Evolutionary conservation across 2,888 invertebrate species (phyloP).

Genomic region (Cheilosia soror): DNA sequence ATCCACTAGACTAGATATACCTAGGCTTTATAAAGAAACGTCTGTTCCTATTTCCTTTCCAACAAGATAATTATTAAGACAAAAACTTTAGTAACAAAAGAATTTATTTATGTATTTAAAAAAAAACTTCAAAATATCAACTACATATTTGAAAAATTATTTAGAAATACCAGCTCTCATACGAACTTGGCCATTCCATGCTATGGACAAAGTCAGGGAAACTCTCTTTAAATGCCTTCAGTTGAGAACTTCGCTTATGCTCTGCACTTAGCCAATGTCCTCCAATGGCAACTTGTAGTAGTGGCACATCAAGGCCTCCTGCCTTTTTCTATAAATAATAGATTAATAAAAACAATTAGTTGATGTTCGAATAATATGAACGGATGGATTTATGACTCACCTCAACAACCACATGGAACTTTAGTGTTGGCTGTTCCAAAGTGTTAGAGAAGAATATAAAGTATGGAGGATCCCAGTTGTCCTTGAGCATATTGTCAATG

Average conservation of each 20-base stretch:
- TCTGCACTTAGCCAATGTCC: conserved; percentile 85
- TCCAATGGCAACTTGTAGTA: conserved; percentile 84
- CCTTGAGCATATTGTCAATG: conserved; percentile 78
- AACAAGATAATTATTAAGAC: too few species aligned
- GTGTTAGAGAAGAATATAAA: conserved; percentile 81
- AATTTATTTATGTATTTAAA: not conserved
- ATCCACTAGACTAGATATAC: too few species aligned
- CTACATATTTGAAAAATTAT: not conserved
- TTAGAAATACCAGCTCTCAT: conserved; percentile 10
- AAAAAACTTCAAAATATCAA: not conserved
- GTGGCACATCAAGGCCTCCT: conserved; percentile 77
- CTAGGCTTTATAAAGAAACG: too few species aligned
- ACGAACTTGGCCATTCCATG: conserved; percentile 7
- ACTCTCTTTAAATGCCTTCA: conserved; percentile 83
- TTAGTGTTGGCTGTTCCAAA: conserved; percentile 79
- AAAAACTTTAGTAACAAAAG: too few species aligned
- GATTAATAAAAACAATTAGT: not conserved
- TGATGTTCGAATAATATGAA: not conserved
- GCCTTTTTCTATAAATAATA: conserved; percentile 73
- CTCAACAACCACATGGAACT: conserved; percentile 80
- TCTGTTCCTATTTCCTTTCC: too few species aligned
- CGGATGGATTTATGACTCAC: conserved; percentile 63
- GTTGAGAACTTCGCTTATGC: conserved; percentile 83
- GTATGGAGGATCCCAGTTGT: conserved; percentile 78
- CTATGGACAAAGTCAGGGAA: not conserved